Evolutionary conservation across 2,113 vertebrate species (phyloP), one percentile per base, ranked within the genome.

Genomic region (Myotis lucifugus): DNA sequence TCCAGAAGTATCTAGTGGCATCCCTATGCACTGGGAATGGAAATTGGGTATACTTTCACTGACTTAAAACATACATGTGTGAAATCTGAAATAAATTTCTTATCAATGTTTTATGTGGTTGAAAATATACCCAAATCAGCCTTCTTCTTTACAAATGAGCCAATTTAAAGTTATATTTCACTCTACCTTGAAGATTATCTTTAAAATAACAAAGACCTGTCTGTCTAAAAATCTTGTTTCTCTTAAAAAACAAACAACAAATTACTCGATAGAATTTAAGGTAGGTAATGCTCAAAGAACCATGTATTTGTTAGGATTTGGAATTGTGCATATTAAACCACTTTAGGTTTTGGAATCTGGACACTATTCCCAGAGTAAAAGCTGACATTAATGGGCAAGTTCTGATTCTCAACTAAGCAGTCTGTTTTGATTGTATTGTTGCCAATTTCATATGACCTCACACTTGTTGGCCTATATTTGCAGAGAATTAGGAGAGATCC

Each of bases 1-100:
- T 88, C 29, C 54, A 93, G 50, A 90, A 92, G 29, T 69, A 56
- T 70, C 17, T 74, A 70, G 54, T 34, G 32, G 67, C 18, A 76
- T 74, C 50, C 3, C 48, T 56, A 3, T n/a, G 27, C 13, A 66
- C 5, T 82, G 50, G 17, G 8, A 92, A 94, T 88, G 82, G 17
- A 94, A 92, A 9, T 78, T 64, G 89, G 23, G n/a, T 17, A 85
- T 13, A 74, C 27, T 70, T 95, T 94, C 66, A 67, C 8, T 61
- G 25, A 7, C 67, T 82, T 21, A 82, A 82, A 81, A 50, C 34
- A 48, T 77, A 18, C 23, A 54, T 67, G 2, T 27, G 29, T 90
- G 29, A 17, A 46, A 56, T 52, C 67, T 78, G 7, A n/a, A 92
- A 89, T 25, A 81, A 76, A 85, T 69, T 42, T 82, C 42, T 70